Conservation (phyloP, 2,797 vertebrate genomes). For the Gephyroberyx darwinii region DNA sequence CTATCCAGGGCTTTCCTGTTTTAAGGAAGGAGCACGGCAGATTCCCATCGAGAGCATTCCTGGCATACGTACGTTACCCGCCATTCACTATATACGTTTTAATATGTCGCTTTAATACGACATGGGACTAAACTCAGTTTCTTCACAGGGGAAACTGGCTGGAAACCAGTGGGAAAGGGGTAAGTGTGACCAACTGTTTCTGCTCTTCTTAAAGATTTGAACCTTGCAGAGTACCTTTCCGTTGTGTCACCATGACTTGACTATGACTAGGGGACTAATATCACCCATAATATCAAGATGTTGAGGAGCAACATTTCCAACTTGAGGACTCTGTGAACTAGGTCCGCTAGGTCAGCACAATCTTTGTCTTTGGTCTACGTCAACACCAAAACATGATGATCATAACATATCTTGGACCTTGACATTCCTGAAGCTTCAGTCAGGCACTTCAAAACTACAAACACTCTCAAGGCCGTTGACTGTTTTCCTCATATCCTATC, state of each 20-base stretch:
- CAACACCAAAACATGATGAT: not conserved
- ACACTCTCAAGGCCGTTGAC: not conserved
- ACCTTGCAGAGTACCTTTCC: not conserved
- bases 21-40: slow-evolving; percentile 98
- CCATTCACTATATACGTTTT: not conserved
- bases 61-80: slow-evolving; percentile 91
- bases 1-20: slow-evolving; percentile 97
- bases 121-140: slow-evolving; percentile 14
- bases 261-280: not conserved
- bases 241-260: not conserved
- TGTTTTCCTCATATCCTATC: not conserved
- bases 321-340: not conserved
- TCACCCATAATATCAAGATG: not conserved
- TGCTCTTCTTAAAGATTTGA: slow-evolving; percentile 1
- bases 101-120: not conserved
- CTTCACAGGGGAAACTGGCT: slow-evolving; percentile 88
- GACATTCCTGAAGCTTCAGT: not conserved
- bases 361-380: not conserved
- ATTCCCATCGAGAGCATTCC: slow-evolving; percentile 99
- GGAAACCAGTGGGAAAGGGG: slow-evolving; percentile 95
- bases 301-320: not conserved
- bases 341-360: too few species aligned
- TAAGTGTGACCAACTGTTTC: slow-evolving; percentile 50
- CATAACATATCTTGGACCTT: not conserved
- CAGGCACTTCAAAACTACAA: not conserved